A percentile compares a stretch with the other conserved stretches of the same genome.
Evolutionary conservation across 2,888 invertebrate genomes (phyloP).

Genomic region (Galeruca laticollis): DNA sequence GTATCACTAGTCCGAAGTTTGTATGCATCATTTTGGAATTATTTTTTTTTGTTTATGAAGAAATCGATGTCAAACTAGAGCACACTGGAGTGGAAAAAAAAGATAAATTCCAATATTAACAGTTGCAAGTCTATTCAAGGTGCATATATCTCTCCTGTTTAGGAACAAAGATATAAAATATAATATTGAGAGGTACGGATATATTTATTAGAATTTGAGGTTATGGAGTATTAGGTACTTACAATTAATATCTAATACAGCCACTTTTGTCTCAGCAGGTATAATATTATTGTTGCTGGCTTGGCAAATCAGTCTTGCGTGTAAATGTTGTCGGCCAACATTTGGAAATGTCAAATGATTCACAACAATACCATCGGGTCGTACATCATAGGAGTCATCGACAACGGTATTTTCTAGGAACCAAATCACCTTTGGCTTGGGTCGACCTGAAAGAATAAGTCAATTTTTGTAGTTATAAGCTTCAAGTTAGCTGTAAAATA

Average conservation of each 20-base stretch:
- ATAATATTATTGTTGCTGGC: constrained; percentile 89
- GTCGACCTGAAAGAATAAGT: constrained; percentile 72
- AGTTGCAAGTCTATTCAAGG: no score
- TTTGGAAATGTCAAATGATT: constrained; percentile 85
- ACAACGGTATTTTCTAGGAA: constrained; percentile 87
- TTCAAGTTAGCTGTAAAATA: no score
- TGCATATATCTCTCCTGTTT: no score
- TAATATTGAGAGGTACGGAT: no score
- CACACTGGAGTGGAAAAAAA: no score
- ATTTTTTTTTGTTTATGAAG: no score
- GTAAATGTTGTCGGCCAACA: constrained; percentile 85
- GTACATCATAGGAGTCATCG: constrained; percentile 84
- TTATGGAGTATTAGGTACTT: constrained; percentile 69
- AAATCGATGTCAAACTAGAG: no score
- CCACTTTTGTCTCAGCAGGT: constrained; percentile 81
- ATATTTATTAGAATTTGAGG: neutral
- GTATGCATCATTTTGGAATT: no score
- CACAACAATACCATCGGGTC: constrained; percentile 77
- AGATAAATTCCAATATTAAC: no score
- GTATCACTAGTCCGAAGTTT: no score
- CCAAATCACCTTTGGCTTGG: constrained; percentile 85
- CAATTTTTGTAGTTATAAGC: neutral
- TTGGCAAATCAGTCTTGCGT: constrained; percentile 86
- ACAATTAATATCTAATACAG: constrained; percentile 88
- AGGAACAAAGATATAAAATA: no score